phyloP scores from a whole-genome alignment of 1,140 invertebrate species.

The Brachionus angularis region DNA sequence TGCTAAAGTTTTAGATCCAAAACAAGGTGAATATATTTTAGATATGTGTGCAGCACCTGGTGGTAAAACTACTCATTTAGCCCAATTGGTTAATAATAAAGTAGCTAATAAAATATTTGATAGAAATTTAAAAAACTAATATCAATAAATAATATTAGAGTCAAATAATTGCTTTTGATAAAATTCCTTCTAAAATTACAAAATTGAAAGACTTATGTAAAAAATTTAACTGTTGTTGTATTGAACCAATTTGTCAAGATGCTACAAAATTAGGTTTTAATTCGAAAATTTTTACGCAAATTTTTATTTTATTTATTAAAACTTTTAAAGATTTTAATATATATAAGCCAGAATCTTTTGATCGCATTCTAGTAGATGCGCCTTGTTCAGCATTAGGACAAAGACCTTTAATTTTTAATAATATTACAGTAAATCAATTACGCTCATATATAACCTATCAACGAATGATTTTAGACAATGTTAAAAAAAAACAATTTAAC shows the following conservation, averaged over 20 bases:
- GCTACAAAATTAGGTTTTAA: constrained; percentile 68
- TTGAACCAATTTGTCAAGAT: constrained; percentile 83
- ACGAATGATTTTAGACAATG: constrained; percentile 17
- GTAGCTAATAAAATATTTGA: background rate
- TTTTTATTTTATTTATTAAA: too few species aligned
- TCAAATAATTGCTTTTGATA: constrained; percentile 91
- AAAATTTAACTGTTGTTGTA: constrained; percentile 87
- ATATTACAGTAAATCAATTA: background rate
- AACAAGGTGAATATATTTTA: constrained; percentile 87
- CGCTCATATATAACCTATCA: constrained; percentile 27
- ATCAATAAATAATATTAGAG: constrained; percentile 59
- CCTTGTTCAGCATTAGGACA: constrained; percentile 73
- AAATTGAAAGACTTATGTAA: constrained; percentile 94
- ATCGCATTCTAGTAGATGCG: constrained; percentile 90
- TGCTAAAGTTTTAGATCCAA: constrained; percentile 62
- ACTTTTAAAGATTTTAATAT: constrained; percentile 18
- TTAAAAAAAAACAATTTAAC: background rate
- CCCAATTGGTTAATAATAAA: constrained; percentile 96
- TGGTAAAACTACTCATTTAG: constrained; percentile 94
- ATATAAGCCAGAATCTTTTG: constrained; percentile 69
- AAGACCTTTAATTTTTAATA: constrained; percentile 27
- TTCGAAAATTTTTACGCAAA: constrained; percentile 71
- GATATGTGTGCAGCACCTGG: constrained; percentile 97
- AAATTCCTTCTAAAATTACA: constrained; percentile 81
- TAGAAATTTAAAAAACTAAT: background rate